A percentile compares a stretch with the other conserved stretches of the same genome.
Conservation (phyloP, 2,113 vertebrate species). For the Neogale vison region DNA sequence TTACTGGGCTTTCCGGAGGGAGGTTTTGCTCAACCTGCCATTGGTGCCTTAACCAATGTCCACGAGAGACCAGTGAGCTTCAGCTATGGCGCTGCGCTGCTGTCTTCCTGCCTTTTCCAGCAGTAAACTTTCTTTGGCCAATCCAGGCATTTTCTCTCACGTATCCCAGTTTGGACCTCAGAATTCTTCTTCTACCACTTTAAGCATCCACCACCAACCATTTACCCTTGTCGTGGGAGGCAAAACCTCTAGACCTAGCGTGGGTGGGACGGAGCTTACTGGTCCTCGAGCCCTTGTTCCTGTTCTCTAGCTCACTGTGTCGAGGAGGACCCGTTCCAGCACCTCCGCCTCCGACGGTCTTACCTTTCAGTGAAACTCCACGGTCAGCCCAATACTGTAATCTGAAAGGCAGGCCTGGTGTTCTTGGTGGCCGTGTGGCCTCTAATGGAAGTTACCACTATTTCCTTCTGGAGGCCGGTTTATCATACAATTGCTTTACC, state of each 20-base stretch:
- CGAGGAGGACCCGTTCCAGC: not conserved
- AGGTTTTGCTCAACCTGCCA: not conserved
- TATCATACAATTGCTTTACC: not conserved
- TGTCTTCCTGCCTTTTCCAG: not conserved
- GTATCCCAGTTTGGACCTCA: not conserved
- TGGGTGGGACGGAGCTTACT: not conserved
- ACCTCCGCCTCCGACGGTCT: not conserved
- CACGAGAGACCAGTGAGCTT: not conserved
- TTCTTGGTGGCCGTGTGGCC: not conserved
- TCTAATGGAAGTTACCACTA: not conserved
- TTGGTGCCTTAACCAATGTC: not conserved
- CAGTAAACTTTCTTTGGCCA: not conserved
- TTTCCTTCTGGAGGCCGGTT: conserved; percentile 19
- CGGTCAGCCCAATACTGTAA: not conserved
- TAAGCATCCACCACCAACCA: not conserved
- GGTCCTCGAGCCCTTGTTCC: not conserved
- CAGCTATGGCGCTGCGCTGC: not conserved
- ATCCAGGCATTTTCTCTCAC: not conserved
- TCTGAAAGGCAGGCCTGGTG: not conserved
- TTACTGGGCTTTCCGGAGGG: not conserved
- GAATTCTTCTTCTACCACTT: not conserved
- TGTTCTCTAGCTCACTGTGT: not conserved
- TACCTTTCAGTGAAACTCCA: not conserved
- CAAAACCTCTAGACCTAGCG: not conserved
- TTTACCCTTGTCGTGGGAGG: not conserved